A percentile compares a stretch with the other conserved stretches of the same genome.
These are phyloP conservation scores for Horisme vitalbata DNA, from an alignment of 2,888 invertebrate genomes.

Conservation along the genomic window DNA sequence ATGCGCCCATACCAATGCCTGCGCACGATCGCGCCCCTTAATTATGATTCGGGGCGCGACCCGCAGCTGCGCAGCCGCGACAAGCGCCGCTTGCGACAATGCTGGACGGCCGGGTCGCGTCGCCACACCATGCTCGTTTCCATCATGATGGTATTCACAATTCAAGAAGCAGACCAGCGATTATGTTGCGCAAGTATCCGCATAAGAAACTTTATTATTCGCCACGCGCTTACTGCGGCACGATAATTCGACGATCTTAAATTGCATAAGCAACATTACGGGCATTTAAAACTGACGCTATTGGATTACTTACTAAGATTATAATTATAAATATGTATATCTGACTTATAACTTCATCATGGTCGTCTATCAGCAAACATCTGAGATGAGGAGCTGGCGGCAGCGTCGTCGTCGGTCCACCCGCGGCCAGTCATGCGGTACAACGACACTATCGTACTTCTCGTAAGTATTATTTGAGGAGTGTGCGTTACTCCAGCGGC, in stretches of 20 bases:
- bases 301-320: constrained; percentile 12
- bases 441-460: too few species aligned
- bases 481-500: too few species aligned
- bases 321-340: constrained; percentile 29
- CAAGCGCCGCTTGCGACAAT: constrained; percentile 43
- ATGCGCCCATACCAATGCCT: not conserved
- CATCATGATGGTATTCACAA: constrained; percentile 46
- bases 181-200: constrained; percentile 62
- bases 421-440: too few species aligned
- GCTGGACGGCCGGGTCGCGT: not conserved
- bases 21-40: constrained; percentile 23
- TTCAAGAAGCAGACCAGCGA: constrained; percentile 56
- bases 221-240: constrained; percentile 38
- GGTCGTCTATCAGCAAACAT: constrained; percentile 43
- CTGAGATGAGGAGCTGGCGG: constrained; percentile 25
- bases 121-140: constrained; percentile 9
- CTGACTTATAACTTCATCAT: constrained; percentile 23
- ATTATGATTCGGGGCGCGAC: constrained; percentile 36
- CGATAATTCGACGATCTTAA: constrained; percentile 50
- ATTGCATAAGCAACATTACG: constrained; percentile 54
- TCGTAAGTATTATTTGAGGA: too few species aligned
- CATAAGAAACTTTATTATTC: constrained; percentile 51
- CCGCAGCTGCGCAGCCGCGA: constrained; percentile 21
- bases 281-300: constrained; percentile 16
- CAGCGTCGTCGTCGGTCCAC: too few species aligned